Evolutionary conservation across 2,888 invertebrate genomes (phyloP), one percentile per base, ranked within the genome.

Genomic region (Elysia crispata): DNA sequence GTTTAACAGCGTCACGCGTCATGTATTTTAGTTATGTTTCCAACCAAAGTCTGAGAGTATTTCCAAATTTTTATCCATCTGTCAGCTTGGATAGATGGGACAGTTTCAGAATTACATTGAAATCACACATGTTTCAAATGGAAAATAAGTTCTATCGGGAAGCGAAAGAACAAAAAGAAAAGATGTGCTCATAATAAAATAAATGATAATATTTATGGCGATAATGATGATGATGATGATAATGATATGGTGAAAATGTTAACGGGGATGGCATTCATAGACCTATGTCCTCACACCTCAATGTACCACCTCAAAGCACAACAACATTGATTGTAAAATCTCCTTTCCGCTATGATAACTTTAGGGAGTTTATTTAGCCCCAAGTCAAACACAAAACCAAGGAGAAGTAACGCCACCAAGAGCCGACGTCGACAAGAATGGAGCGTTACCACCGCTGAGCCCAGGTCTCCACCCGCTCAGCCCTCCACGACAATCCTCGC

Each of bases 361-460:
- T 1, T 41, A 83, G 81, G 83, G 82, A 8, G 79, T 81, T 11
- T 83, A 82, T 66, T 74, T 83, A 3, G 79, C 82, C 30, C 64
- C 80, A 18, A 70, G 79, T 41, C 41, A 41, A 41, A 41, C 41
- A 11, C 5, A 3, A 11, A 41, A 41, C 41, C 49, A 66, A 1
- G 50, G 28, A 13, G 8, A 18, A 15, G 8, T 49, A n/a, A 62
- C 31, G 25, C 20, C 23, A 6, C n/a, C 18, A n/a, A 1, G 57
- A 70, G n/a, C 33, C 25, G 15, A 72, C 20, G 15, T 28, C 5
- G 25, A 30, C n/a, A 6, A 77, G 60, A 30, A 62, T 73, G 15
- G 76, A 73, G 18, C 50, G n/a, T n/a, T n/a, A n/a, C n/a, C 41
- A 41, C 41, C 3, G 41, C 5, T 41, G 3, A 41, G 11, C 41